Percentiles rank a stretch among this genome's conserved stretches.
Conservation (phyloP, 2,888 invertebrate genomes). For the Archips xylosteana region DNA sequence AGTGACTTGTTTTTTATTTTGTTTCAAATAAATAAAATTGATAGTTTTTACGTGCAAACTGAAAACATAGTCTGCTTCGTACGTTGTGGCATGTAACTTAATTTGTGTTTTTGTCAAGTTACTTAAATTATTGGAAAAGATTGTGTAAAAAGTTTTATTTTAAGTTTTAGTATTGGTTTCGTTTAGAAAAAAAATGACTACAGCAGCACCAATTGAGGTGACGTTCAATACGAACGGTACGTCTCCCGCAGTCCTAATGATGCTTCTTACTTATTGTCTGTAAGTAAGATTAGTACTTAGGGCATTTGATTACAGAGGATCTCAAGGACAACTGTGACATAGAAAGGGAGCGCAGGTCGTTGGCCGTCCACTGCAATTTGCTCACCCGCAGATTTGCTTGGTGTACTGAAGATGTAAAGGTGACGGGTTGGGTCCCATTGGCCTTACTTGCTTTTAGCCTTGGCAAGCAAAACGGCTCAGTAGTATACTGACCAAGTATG, state of each 20-base stretch:
- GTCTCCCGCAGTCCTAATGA: neutral
- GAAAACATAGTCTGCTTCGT: neutral
- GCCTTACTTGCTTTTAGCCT: no score
- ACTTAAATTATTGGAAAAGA: neutral
- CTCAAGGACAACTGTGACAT: no score
- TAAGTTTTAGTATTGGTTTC: neutral
- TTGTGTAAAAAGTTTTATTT: neutral
- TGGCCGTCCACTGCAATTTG: no score
- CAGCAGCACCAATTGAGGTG: neutral
- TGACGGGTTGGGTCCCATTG: no score
- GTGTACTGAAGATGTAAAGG: no score
- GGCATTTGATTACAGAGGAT: no score
- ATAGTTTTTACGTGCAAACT: neutral
- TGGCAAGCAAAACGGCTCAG: no score
- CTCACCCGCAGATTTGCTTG: no score
- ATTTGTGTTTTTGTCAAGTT: neutral
- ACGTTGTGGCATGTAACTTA: neutral
- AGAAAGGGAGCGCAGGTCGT: no score
- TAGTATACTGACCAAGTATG: no score
- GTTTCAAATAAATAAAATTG: neutral
- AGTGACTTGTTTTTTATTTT: neutral
- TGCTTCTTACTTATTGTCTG: constrained; percentile 11
- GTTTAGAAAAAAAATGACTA: neutral
- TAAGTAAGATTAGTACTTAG: neutral
- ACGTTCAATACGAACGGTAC: neutral